phyloP scores from a whole-genome alignment of 2,888 invertebrate species.

The Amiota mariae region DNA sequence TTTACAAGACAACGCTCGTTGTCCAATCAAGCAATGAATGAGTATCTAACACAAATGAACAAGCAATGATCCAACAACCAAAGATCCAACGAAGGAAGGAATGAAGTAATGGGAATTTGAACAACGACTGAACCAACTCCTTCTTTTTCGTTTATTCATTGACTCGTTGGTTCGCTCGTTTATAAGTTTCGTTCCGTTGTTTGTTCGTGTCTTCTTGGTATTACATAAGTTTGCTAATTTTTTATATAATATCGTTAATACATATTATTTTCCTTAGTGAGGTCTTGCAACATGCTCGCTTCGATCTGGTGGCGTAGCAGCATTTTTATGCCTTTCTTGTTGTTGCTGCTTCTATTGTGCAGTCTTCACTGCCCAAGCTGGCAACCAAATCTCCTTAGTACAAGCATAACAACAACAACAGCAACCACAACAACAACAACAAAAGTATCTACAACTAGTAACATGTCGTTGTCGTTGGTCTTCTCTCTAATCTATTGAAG shows the following conservation, averaged over 20 bases:
- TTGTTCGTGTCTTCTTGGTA: conserved; percentile 58
- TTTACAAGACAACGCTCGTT: no score
- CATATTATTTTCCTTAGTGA: conserved; percentile 66
- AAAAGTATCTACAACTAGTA: background rate
- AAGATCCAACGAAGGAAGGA: no score
- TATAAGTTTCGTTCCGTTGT: conserved; percentile 7
- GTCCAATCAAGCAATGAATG: no score
- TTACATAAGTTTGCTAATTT: conserved; percentile 66
- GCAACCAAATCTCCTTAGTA: conserved; percentile 44
- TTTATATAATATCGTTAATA: conserved; percentile 71
- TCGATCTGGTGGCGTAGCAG: conserved; percentile 23
- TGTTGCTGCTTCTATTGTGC: conserved; percentile 22
- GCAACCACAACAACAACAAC: conserved; percentile 18
- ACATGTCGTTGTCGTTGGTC: conserved; percentile 25
- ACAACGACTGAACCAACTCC: conserved; percentile 16
- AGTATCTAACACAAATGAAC: background rate
- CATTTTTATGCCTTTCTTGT: conserved; percentile 24
- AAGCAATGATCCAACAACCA: background rate
- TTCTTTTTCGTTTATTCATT: conserved; percentile 1
- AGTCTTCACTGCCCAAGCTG: conserved; percentile 19
- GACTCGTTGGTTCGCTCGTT: conserved; percentile 8
- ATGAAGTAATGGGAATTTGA: background rate
- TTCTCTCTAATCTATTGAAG: conserved; percentile 26
- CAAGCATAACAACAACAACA: background rate
- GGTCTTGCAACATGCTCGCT: conserved; percentile 50